Base-by-base conservation (phyloP, 2,888 invertebrate genomes). In the Kuschelorhynchus macadamiae region DNA sequence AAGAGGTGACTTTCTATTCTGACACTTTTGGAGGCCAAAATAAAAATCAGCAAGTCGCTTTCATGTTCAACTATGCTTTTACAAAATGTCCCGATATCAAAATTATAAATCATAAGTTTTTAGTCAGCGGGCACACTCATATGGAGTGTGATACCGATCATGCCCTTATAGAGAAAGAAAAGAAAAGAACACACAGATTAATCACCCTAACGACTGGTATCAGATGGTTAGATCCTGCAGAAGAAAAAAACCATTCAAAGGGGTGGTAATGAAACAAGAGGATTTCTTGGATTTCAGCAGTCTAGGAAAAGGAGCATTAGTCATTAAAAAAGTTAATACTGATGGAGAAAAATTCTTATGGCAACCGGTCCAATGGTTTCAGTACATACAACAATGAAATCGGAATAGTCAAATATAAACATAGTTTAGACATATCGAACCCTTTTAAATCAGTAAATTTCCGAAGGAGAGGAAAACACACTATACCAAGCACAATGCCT, bases 71-170 rank as follows among this genome's bases (percentile, higher is more conserved):
- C 21, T 12, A 5, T 25, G 7, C 25, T 25, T 25, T 25, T 25
- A n/a, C n/a, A n/a, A n/a, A n/a, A n/a, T n/a, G n/a, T n/a, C n/a
- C n/a, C n/a, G n/a, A n/a, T n/a, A n/a, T n/a, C n/a, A n/a, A n/a
- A n/a, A n/a, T n/a, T n/a, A n/a, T n/a, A n/a, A n/a, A n/a, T n/a
- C n/a, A n/a, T n/a, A n/a, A n/a, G n/a, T n/a, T n/a, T n/a, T n/a
- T n/a, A n/a, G n/a, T n/a, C 25, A 25, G 25, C 25, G n/a, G 25
- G 25, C 75, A 75, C 65, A 72, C 60, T 14, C 74, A 75, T 46
- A 66, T 73, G 71, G 74, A 75, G 60, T 73, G 73, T 52, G 72
- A 73, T 50, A 56, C 65, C 14, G 71, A 74, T 44, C 74, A 75
- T 62, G 53, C 60, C 17, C 11, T 70, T 11, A 76, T 74, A 18